phyloP scores from a whole-genome alignment of 2,113 vertebrate species.

The Fukomys damarensis region DNA sequence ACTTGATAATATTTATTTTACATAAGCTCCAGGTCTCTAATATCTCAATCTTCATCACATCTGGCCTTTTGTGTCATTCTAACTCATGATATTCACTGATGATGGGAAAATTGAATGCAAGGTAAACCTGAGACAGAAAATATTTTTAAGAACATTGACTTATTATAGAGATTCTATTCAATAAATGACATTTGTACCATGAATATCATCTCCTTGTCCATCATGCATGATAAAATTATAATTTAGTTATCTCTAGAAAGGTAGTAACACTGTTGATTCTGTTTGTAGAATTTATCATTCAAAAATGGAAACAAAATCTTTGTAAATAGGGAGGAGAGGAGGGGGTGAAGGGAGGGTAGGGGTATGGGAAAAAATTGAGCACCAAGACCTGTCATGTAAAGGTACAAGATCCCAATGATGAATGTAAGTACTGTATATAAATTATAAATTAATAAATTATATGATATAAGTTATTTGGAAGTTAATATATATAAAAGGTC shows the following conservation, averaged over 20 bases:
- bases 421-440: no score
- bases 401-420: no score
- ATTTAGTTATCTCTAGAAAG: background rate
- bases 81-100: background rate
- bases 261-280: background rate
- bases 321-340: no score
- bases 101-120: background rate
- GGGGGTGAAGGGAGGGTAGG: no score
- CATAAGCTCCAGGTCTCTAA: background rate
- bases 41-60: background rate
- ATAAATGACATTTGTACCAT: background rate
- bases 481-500: background rate
- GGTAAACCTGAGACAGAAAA: background rate
- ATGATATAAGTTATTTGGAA: background rate
- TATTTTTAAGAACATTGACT: background rate
- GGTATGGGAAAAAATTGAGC: no score
- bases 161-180: background rate
- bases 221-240: background rate
- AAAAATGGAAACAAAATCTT: no score
- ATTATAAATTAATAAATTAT: background rate
- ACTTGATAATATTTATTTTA: background rate
- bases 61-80: background rate
- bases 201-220: background rate
- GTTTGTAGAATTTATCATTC: background rate
- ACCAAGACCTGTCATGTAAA: no score